Conservation (phyloP, 2,888 invertebrate genomes). For the Pyrochroa serraticornis region DNA sequence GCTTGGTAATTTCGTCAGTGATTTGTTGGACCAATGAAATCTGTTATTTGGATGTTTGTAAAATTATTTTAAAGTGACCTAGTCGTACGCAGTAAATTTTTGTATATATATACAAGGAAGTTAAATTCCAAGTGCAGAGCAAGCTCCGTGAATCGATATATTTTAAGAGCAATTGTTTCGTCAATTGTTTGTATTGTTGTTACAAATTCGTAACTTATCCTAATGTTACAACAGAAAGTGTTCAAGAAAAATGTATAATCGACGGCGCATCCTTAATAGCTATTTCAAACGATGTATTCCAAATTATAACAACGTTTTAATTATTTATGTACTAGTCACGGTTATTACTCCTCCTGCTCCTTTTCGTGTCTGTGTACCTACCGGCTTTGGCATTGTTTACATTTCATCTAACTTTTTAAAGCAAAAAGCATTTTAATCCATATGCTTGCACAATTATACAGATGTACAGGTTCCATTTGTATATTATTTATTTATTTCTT, state of each 20-base stretch:
- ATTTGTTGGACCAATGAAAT: slow-evolving; percentile 51
- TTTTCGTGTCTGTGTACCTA: slow-evolving; percentile 16
- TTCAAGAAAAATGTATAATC: slow-evolving; percentile 4
- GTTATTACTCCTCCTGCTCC: slow-evolving; percentile 13
- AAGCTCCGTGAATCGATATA: slow-evolving; percentile 21
- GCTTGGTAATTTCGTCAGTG: slow-evolving; percentile 38
- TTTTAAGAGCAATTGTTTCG: slow-evolving; percentile 41
- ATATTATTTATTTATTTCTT: slow-evolving; percentile 35
- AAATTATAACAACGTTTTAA: slow-evolving; percentile 13
- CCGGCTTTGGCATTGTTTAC: slow-evolving; percentile 8
- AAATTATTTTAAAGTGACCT: slow-evolving; percentile 42
- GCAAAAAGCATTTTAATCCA: slow-evolving; percentile 22
- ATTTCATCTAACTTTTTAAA: slow-evolving; percentile 17
- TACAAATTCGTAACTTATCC: slow-evolving; percentile 39
- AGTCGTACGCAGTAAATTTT: slow-evolving; percentile 39
- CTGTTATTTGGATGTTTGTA: slow-evolving; percentile 32
- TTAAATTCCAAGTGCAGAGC: too few relatives aligned
- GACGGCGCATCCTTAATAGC: slow-evolving; percentile 16
- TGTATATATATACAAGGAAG: slow-evolving; percentile 38
- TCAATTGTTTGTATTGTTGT: slow-evolving; percentile 38
- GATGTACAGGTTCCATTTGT: slow-evolving; percentile 26
- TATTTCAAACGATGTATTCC: slow-evolving; percentile 2
- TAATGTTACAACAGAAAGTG: slow-evolving; percentile 31
- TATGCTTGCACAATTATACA: slow-evolving; percentile 21
- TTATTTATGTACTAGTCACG: slow-evolving; percentile 25